These are phyloP conservation scores for Gobio gobio DNA, from an alignment of 2,113 vertebrate species.

Conservation along the genomic window DNA sequence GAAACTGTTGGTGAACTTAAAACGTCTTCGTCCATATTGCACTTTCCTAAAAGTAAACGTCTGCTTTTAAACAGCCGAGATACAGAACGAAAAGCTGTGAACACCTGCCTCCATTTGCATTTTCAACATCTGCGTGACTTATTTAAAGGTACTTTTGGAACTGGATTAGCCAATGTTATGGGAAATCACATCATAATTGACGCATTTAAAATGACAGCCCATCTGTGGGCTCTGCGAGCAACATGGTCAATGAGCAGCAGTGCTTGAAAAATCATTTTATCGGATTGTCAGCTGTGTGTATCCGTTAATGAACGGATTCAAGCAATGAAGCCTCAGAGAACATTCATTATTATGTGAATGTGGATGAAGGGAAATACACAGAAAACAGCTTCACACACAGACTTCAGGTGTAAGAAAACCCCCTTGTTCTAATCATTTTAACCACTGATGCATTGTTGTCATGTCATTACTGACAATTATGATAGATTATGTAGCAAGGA, in stretches of 20 bases:
- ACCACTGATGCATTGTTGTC: background rate
- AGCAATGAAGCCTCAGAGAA: slow-evolving; percentile 25
- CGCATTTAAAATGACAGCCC: slow-evolving; percentile 43
- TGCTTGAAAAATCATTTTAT: slow-evolving; percentile 40
- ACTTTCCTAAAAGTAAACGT: background rate
- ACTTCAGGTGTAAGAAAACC: background rate
- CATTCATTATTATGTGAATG: slow-evolving; percentile 12
- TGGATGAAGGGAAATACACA: background rate
- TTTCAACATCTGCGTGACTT: slow-evolving; percentile 36
- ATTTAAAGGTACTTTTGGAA: slow-evolving; percentile 41
- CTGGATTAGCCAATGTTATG: slow-evolving; percentile 44
- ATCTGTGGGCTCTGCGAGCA: slow-evolving; percentile 36
- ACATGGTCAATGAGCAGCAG: slow-evolving; percentile 40
- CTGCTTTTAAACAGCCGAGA: slow-evolving; percentile 13
- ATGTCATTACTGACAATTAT: background rate
- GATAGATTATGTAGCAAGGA: too few relatives aligned
- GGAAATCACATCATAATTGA: slow-evolving; percentile 46
- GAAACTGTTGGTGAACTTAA: background rate
- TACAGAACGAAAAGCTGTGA: slow-evolving; percentile 11
- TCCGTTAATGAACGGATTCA: slow-evolving; percentile 29
- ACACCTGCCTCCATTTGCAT: slow-evolving; percentile 31
- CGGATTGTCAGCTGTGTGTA: slow-evolving; percentile 33
- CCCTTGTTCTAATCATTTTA: background rate
- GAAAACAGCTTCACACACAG: background rate
- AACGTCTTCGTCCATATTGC: background rate